Base-by-base conservation (phyloP, 2,113 vertebrate species). In the Siphamia tubifer region DNA sequence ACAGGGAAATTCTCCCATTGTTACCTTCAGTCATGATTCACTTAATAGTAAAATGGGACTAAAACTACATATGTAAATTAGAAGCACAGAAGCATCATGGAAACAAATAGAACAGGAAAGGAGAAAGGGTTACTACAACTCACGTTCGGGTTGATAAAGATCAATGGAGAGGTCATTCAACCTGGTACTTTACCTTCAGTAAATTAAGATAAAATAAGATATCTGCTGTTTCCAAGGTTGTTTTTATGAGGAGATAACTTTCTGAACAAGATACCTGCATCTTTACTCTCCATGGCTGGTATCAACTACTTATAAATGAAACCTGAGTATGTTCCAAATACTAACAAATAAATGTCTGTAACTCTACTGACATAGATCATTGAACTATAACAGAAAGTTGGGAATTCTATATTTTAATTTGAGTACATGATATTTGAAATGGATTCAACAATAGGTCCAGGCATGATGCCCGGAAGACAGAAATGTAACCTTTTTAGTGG, bases 121-220 rank as follows among this genome's bases (percentile, higher is more conserved):
- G 44, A 31, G 32, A 32, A 13, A 30, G 30, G 21, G 6, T 21
- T 23, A 66, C 16, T 10, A 30, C 6, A 38, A n/a, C 19, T 49
- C 32, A 36, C 44, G 28, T 38, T 49, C 17, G 27, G 28, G 38
- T 20, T 66, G 67, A 87, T 83, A 79, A 73, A 8, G 35, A 82
- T 78, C 62, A 61, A 55, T 45, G 51, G 69, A 38, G 11, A 5
- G 63, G 51, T 78, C 10, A 9, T 53, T 87, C 34, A 77, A 36
- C 48, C 54, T 36, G 66, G 57, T 13, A 66, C 64, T 74, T 80
- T 82, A 48, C 63, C 51, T 70, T 62, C 42, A 40, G 27, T 48
- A 47, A 61, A 83, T 79, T 66, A 60, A 65, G 64, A 83, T 79
- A 68, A 60, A 65, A 62, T 58, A 60, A 43, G 48, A 74, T 78